phyloP scores from a whole-genome alignment of 2,113 vertebrate genomes.

The Callionymus lyra region DNA sequence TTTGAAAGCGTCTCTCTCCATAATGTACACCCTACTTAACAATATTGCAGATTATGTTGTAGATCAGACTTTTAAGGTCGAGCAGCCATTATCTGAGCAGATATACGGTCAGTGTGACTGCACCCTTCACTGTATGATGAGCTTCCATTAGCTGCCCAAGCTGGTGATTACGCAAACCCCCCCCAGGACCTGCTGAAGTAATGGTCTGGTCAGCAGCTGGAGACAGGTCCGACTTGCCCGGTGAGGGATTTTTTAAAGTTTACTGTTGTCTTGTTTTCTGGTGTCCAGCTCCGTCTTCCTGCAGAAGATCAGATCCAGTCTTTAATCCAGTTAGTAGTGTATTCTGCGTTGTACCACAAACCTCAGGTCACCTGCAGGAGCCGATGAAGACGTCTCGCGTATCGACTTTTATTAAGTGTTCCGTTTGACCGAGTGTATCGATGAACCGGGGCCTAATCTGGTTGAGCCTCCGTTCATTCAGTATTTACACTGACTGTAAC shows the following conservation, averaged over 20 bases:
- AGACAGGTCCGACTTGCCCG: constrained; percentile 40
- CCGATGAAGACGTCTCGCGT: constrained; percentile 19
- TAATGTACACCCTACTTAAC: constrained; percentile 73
- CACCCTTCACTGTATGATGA: constrained; percentile 58
- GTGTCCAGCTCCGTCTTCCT: no score
- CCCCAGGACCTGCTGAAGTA: constrained; percentile 59
- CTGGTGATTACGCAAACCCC: constrained; percentile 62
- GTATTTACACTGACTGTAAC: constrained; percentile 16
- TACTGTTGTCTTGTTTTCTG: no score
- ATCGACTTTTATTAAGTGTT: constrained; percentile 30
- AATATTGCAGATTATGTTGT: constrained; percentile 74
- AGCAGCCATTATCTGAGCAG: constrained; percentile 69
- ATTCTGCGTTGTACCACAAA: constrained; percentile 38
- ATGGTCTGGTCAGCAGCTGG: constrained; percentile 57
- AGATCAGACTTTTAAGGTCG: constrained; percentile 72
- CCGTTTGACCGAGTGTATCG: constrained; percentile 11
- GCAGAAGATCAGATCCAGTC: constrained; percentile 29
- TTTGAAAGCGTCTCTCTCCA: constrained; percentile 70
- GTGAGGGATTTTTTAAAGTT: constrained; percentile 46
- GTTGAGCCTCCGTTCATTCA: constrained; percentile 16
- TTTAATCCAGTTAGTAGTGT: constrained; percentile 47
- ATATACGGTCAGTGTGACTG: constrained; percentile 65
- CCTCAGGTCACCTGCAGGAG: constrained; percentile 45
- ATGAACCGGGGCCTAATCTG: constrained; percentile 33
- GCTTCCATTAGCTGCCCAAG: constrained; percentile 66